Conservation (phyloP, 2,113 vertebrate species). For the Phoenicopterus ruber region DNA sequence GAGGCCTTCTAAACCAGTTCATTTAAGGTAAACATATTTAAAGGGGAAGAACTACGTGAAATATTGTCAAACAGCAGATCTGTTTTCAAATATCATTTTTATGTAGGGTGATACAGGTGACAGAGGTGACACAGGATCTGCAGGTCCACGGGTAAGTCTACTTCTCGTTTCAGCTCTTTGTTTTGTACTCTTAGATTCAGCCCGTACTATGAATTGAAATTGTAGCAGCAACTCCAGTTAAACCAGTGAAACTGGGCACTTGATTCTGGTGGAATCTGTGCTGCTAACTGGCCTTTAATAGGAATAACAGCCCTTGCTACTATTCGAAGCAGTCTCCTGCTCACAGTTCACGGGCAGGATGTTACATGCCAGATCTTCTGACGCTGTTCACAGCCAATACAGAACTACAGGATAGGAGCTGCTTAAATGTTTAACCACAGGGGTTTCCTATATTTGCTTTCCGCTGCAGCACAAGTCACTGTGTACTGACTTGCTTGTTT, state of each 20-base stretch:
- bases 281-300: background rate
- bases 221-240: background rate
- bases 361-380: background rate
- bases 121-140: conserved; percentile 83
- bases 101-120: conserved; percentile 89
- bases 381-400: background rate
- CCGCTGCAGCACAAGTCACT: background rate
- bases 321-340: background rate
- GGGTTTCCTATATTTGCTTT: background rate
- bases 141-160: conserved; percentile 84
- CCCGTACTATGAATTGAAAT: background rate
- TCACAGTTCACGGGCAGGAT: background rate
- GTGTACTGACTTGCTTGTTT: background rate
- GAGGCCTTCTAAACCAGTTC: background rate
- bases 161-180: background rate
- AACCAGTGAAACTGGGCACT: background rate
- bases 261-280: background rate
- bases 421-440: background rate
- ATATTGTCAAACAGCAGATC: background rate
- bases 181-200: background rate
- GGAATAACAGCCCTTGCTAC: background rate
- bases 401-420: background rate
- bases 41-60: background rate
- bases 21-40: background rate
- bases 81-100: conserved; percentile 11